Percentiles rank a stretch among this genome's conserved stretches.
phyloP scores from a whole-genome alignment of 1,140 invertebrate genomes.

The Paraescarpia echinospica region DNA sequence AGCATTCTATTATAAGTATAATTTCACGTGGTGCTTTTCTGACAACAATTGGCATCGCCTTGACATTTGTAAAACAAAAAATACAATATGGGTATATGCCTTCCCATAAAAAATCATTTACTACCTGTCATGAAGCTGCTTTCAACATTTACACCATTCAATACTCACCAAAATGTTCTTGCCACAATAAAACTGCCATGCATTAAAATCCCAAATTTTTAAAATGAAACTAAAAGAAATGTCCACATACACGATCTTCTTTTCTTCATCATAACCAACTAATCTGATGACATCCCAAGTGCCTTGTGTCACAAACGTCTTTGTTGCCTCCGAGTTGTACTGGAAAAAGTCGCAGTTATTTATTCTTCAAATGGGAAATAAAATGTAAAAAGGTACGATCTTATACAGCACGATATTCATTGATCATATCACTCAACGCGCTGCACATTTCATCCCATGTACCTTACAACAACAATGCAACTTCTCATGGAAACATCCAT shows the following conservation, averaged over 20 bases:
- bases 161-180: neutral
- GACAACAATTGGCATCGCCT: too few species aligned
- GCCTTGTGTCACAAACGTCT: constrained; percentile 75
- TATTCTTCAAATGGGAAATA: neutral
- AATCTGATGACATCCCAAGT: constrained; percentile 81
- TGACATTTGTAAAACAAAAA: too few species aligned
- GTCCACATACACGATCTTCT: neutral
- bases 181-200: too few species aligned
- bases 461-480: too few species aligned
- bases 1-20: too few species aligned
- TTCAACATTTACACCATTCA: neutral
- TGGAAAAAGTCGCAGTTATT: neutral
- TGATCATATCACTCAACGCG: neutral
- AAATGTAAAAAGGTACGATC: neutral
- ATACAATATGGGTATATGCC: too few species aligned
- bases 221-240: constrained; percentile 13
- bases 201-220: neutral
- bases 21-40: too few species aligned
- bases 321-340: neutral
- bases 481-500: too few species aligned
- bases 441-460: neutral
- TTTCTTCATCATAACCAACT: constrained; percentile 70
- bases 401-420: neutral
- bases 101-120: too few species aligned
- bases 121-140: too few species aligned